Base-by-base conservation (phyloP, 1,140 invertebrate species). In the Neotoxoptera formosana region DNA sequence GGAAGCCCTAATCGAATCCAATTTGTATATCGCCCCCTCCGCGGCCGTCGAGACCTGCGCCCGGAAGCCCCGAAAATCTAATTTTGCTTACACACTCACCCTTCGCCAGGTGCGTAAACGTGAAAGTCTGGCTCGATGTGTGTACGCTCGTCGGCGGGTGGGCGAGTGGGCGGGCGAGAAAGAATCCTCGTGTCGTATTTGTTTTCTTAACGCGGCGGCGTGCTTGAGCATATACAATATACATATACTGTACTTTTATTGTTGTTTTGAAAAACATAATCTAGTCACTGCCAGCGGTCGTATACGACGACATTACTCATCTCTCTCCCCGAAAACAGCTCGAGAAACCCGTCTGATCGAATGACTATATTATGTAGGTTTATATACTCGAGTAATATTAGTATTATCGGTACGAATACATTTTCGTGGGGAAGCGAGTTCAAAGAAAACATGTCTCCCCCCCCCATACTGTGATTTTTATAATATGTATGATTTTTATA, bases 1-100 rank as follows among this genome's bases (percentile, higher is more conserved):
- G 60, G 90, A 91, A 91, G 90, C 67, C 60, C 60, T 81, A 91
- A 91, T 91, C 90, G 90, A 91, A 91, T 91, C 60, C 90, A 91
- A 81, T 81, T 81, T 81, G 90, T 81, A 67, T 47, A 41, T 91
- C 45, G 8, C 14, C 90, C 14, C 90, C 84, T 14, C 30, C 45
- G 7, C 30, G 41, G 53, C 1, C 89, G 25, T 48, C 30, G 45
- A 91, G 21, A 83, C 45, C 45, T 51, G 36, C 21, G 36, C 36
- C 30, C 30, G 45, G 45, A 81, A 91, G 67, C 45, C 45, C 60
- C 67, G 60, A 81, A 91, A 91, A 91, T 91, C 53, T 91, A 91
- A 91, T 91, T 91, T 91, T 45, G 60, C 81, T 81, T 45, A 48
- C 90, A n/a, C 60, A 21, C 48, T 67, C 41, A 36, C 2, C 76